Base-by-base conservation (phyloP, 2,113 vertebrate genomes). In the Neolamprologus sp. region DNA sequence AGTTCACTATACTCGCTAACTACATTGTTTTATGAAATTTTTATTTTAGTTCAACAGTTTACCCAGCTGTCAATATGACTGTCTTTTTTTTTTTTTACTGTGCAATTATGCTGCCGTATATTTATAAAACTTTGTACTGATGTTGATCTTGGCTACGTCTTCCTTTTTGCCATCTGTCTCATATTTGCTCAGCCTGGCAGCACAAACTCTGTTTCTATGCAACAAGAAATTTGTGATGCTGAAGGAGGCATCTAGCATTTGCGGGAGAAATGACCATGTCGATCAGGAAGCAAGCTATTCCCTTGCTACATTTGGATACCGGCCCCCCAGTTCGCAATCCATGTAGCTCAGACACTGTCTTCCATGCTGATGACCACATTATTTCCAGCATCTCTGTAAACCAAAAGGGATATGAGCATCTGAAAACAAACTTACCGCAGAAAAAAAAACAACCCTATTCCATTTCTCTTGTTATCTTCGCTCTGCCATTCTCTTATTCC, bases 331-430 rank as follows among this genome's bases (percentile, higher is more conserved):
- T 55, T 84, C 31, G 16, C 68, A 33, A 63, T 26, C 83, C 19
- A 8, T 81, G 88, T 73, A 16, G 85, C 84, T 31, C 86, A 37
- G 73, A 80, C 53, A 60, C 71, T 65, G 17, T 84, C 80, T 53
- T 88, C 87, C 85, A 65, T 73, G 82, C 85, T 83, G 82, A 89
- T 88, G 86, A 87, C 85, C 53, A 9, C 45, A 80, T 91, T 86
- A 85, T 80, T 73, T 84, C 78, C 75, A 57, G 65, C 54, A 45
- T 81, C 16, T 60, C 58, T 89, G 40, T 19, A 68, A 91, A 90
- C 55, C 63, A 65, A 3, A 16, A 7, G 42, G 21, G 58, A 83
- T 78, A 21, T 10, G 81, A 87, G 68, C 55, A 26, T 55, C 81
- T 37, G 75, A 68, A 73, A 87, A 91, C 83, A 88, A 91, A 60